Base-by-base conservation (phyloP, 2,888 invertebrate genomes). In the Drosophila atroscutellata region DNA sequence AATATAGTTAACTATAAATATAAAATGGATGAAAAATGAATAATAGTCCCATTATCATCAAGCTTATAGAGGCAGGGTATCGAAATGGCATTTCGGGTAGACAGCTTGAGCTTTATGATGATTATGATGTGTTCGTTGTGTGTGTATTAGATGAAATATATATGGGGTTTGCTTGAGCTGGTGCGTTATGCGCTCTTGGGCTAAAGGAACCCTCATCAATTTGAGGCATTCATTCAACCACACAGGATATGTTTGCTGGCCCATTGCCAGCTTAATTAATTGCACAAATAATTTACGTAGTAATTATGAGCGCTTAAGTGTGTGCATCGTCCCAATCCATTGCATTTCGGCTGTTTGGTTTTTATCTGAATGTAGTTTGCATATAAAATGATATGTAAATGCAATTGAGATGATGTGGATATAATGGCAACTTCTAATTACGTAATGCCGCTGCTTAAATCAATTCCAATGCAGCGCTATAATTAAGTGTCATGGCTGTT, bases 21-120 rank as follows among this genome's bases (percentile, higher is more conserved):
- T 18, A 8, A 37, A 39, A n/a, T 3, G 39, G 18, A n/a, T n/a
- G 7, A 7, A 50, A 11, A 45, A 13, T 20, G 3, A 45, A 13
- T 13, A 20, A 13, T 20, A 20, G 2, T 7, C 45, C 13, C 3
- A 1, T 13, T 20, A 7, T 51, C 32, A 20, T 30, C 1, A 18
- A 49, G 9, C 34, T n/a, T 8, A 13, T 49, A 15, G 4, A 20
- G n/a, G 2, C 11, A 37, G 66, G 66, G 56, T 56, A 67, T 56
- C 11, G 4, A 56, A 50, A 57, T 61, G 96, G 68, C 96, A 96
- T 93, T 96, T 96, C 90, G 96, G 96, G 95, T 96, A 93, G 94
- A 94, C 92, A 54, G 52, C 65, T 28, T 59, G 32, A 51, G 32
- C 66, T 65, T 72, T 72, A 77, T 49, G 74, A 66, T 69, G 74